Conservation (phyloP, 1,140 invertebrate species). For the Bicyclus anynana region DNA sequence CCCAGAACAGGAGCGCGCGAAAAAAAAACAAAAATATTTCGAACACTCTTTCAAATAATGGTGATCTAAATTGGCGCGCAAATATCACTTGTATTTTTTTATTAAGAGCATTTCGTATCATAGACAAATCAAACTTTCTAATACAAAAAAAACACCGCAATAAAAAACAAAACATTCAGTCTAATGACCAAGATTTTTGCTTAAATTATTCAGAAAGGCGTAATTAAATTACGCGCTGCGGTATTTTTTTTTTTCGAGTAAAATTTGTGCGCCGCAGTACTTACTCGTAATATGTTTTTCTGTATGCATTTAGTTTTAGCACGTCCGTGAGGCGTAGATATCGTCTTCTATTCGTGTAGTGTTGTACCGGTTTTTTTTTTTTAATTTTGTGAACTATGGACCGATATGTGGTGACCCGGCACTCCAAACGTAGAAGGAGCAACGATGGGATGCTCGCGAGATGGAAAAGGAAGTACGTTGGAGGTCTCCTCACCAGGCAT, state of each 20-base stretch:
- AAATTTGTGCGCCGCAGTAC: conserved; percentile 44
- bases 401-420: conserved; percentile 57
- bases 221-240: conserved; percentile 53
- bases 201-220: conserved; percentile 40
- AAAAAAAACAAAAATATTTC: conserved; percentile 7
- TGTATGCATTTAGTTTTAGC: conserved; percentile 57
- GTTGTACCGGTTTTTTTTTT: neutral
- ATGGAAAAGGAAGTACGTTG: conserved; percentile 59
- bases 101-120: conserved; percentile 17
- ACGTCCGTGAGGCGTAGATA: conserved; percentile 38
- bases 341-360: conserved; percentile 37
- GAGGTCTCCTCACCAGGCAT: conserved; percentile 43
- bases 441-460: conserved; percentile 54
- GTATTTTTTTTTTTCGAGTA: conserved; percentile 70
- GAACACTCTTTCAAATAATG: no score
- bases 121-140: conserved; percentile 38
- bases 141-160: conserved; percentile 18
- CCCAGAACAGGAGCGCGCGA: conserved; percentile 29
- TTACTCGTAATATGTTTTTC: conserved; percentile 46
- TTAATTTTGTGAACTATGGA: conserved; percentile 47
- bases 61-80: no score
- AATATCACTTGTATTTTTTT: neutral
- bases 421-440: conserved; percentile 54
- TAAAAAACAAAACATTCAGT: conserved; percentile 27
- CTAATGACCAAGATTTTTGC: neutral